Conservation (phyloP, 2,113 vertebrate genomes). For the Ciconia boyciana region DNA sequence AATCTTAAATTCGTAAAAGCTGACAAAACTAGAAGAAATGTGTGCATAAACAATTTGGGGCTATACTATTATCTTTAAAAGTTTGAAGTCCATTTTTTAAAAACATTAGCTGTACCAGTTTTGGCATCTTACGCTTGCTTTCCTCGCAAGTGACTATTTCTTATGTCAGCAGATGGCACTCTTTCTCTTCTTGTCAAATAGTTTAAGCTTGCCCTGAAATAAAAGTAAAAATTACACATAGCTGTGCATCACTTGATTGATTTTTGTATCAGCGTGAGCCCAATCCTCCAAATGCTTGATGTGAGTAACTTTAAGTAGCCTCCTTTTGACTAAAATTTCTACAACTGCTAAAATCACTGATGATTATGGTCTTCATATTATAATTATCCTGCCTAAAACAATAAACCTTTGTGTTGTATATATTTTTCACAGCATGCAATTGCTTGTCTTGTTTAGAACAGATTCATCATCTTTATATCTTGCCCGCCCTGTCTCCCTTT, state of each 20-base stretch:
- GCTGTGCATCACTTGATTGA: constrained; percentile 31
- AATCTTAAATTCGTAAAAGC: background rate
- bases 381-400: constrained; percentile 38
- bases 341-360: constrained; percentile 10
- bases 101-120: background rate
- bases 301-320: constrained; percentile 29
- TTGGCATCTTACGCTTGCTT: background rate
- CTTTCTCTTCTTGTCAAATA: constrained; percentile 53
- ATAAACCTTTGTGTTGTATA: constrained; percentile 31
- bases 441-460: constrained; percentile 32
- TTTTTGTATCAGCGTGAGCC: constrained; percentile 38
- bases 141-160: background rate
- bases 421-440: constrained; percentile 44
- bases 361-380: constrained; percentile 23
- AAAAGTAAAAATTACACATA: constrained; percentile 28
- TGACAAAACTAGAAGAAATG: background rate
- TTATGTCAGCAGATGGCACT: constrained; percentile 72
- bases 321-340: constrained; percentile 20
- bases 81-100: background rate
- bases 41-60: background rate
- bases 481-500: background rate
- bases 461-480: constrained; percentile 27
- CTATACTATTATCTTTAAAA: background rate
- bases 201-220: background rate
- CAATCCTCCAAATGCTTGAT: constrained; percentile 39